Base-by-base conservation (phyloP, 2,888 invertebrate genomes). In the Ypsolopha sequella region DNA sequence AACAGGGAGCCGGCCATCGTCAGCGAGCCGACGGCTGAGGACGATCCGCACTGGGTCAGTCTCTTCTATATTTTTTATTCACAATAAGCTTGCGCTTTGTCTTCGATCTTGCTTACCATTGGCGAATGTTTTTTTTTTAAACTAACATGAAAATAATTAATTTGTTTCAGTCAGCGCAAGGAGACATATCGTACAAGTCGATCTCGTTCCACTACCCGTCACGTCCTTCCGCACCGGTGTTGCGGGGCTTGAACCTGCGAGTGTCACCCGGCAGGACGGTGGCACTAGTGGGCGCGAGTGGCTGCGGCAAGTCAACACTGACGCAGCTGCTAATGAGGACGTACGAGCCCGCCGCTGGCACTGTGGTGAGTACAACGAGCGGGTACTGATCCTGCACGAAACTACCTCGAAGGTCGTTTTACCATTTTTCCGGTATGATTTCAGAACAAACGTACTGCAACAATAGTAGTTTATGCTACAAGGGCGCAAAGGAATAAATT, bases 231-330 rank as follows among this genome's bases (percentile, higher is more conserved):
- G 88, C 88, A 36, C 85, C 89, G 6, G 92, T 96, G 2, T 85
- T 97, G 41, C 89, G 91, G 58, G 92, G 91, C 0, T 71, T 92
- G 33, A 67, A 72, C 59, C 76, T 95, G 53, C 78, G 85, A 48
- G 88, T 94, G 36, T 74, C 82, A 24, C 88, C 91, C 6, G 92
- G 93, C 0, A 60, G 89, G 59, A 93, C 92, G 48, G 88, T 95
- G 0, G 95, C 93, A 1, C 77, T 93, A 49, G 93, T 93, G 9
- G 92, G 89, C 1, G 89, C 91, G 36, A 91, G 90, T 54, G 95
- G 95, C 10, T 93, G 93, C 63, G 95, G 95, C 4, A 95, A 95
- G 76, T 93, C 93, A 6, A 95, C 95, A 0, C 89, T 93, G 50
- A 87, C 95, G 60, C 93, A 95, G 56, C 75, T 96, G 34, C 73